Evolutionary conservation across 2,113 vertebrate genomes (phyloP).

Genomic region (Eurypyga helias): DNA sequence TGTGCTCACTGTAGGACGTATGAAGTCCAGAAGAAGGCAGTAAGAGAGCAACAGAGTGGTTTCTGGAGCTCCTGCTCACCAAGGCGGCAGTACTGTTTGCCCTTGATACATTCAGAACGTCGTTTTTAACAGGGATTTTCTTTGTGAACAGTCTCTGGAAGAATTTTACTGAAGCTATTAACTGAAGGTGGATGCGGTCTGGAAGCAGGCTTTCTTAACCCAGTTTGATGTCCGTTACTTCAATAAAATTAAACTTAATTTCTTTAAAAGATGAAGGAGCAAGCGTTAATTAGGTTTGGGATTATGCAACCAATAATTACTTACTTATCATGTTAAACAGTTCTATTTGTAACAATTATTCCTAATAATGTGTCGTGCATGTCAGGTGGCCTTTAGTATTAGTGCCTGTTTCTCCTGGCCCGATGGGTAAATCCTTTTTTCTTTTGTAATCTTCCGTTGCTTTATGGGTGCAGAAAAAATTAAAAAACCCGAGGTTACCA

Average conservation of each 20-base stretch:
- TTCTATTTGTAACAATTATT: background rate
- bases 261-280: background rate
- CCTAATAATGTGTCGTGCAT: fast-evolving
- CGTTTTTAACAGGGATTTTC: background rate
- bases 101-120: fast-evolving
- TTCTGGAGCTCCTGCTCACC: background rate
- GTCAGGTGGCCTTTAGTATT: background rate
- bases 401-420: background rate
- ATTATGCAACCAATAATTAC: background rate
- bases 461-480: background rate
- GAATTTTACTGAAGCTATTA: background rate
- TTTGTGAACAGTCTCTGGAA: background rate
- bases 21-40: background rate
- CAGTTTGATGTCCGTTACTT: background rate
- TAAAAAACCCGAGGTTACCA: background rate
- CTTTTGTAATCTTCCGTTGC: background rate
- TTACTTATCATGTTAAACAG: background rate
- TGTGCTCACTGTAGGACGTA: background rate
- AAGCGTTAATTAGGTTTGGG: background rate
- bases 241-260: background rate
- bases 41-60: background rate
- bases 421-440: background rate
- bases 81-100: fast-evolving
- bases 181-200: background rate
- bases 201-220: background rate